These are phyloP conservation scores for Corvus cornix DNA, from an alignment of 2,113 vertebrate genomes.

Conservation along the genomic window DNA sequence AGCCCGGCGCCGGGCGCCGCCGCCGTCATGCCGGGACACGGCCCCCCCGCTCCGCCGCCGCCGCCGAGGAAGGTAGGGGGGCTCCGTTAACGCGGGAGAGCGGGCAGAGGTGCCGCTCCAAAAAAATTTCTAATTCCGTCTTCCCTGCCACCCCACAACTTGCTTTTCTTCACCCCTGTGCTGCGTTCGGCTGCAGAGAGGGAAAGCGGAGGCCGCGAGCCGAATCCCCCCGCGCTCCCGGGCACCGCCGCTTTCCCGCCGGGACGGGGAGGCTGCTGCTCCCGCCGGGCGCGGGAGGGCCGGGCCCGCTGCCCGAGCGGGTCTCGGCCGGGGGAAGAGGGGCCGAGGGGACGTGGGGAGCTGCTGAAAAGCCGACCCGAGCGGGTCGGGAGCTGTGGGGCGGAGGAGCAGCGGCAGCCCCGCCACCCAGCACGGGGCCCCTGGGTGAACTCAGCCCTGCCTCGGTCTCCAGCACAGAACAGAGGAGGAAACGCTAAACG, in stretches of 20 bases:
- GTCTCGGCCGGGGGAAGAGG: background rate
- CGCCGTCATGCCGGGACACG: background rate
- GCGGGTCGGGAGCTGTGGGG: background rate
- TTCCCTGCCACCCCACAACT: accelerated
- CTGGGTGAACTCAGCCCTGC: background rate
- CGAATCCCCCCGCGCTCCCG: no score
- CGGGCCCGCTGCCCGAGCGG: background rate
- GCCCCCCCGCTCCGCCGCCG: background rate
- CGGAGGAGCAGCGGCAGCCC: background rate
- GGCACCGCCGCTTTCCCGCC: background rate
- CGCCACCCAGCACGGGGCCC: background rate
- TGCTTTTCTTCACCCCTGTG: background rate
- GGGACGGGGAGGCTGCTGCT: background rate
- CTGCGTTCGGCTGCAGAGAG: background rate
- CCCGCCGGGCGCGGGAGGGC: background rate
- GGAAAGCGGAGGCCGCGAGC: background rate
- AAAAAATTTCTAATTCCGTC: background rate
- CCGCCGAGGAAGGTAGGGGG: background rate
- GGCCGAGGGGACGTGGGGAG: background rate
- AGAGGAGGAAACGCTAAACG: background rate
- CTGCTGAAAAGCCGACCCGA: background rate
- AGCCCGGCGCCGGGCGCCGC: background rate
- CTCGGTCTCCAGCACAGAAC: background rate
- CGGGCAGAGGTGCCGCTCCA: background rate
- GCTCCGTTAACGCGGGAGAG: background rate